A percentile compares a stretch with the other conserved stretches of the same genome.
These are phyloP conservation scores for Nebria brevicollis DNA, from an alignment of 2,888 invertebrate species.

Conservation along the genomic window DNA sequence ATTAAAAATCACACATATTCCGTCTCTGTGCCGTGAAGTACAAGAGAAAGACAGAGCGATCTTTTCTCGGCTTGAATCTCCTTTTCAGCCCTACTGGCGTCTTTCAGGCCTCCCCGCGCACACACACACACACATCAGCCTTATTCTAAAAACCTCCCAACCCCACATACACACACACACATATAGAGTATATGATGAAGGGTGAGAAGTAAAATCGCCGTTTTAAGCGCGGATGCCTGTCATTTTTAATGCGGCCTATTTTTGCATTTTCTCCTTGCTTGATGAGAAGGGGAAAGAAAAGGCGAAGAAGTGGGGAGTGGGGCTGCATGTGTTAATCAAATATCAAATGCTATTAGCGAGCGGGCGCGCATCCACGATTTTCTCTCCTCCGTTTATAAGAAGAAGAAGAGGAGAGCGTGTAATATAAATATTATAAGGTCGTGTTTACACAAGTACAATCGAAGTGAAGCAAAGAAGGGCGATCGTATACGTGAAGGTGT, in stretches of 20 bases:
- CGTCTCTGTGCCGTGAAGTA: constrained; percentile 13
- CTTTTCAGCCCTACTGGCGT: constrained; percentile 18
- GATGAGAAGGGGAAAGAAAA: neutral
- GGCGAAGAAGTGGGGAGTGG: neutral
- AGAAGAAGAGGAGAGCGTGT: neutral
- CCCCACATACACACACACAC: constrained; percentile 50
- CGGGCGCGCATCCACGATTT: neutral
- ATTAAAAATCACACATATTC: constrained; percentile 16
- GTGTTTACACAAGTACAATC: constrained; percentile 33
- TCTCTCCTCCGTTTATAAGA: neutral
- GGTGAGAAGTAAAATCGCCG: constrained; percentile 29
- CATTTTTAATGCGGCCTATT: constrained; percentile 47
- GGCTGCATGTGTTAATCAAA: constrained; percentile 46
- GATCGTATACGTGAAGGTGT: constrained; percentile 15
- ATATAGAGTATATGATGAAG: constrained; percentile 20
- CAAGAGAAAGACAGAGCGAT: constrained; percentile 20
- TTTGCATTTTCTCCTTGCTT: constrained; percentile 38
- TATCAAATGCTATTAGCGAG: constrained; percentile 45
- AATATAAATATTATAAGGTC: constrained; percentile 19
- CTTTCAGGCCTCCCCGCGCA: neutral
- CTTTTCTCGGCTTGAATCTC: constrained; percentile 20
- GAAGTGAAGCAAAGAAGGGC: neutral
- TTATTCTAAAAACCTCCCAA: constrained; percentile 44
- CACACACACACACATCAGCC: constrained; percentile 4
- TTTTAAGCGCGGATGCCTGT: constrained; percentile 36